Evolutionary conservation across 2,797 vertebrate species (phyloP).

Genomic region (Phrynocephalus forsythii): DNA sequence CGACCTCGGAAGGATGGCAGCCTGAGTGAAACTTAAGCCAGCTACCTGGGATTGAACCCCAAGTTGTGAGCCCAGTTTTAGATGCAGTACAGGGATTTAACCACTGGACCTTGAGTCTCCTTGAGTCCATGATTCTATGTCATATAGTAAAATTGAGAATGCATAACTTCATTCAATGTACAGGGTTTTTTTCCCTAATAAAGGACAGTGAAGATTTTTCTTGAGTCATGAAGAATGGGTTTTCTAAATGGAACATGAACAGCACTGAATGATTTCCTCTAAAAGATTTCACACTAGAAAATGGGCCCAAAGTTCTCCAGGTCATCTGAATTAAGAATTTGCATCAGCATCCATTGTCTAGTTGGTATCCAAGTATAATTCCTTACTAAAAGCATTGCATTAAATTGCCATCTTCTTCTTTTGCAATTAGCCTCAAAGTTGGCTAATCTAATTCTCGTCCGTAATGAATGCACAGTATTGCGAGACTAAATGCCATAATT

Average conservation of each 20-base stretch:
- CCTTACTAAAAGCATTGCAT: conserved; percentile 64
- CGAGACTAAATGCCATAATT: conserved; percentile 68
- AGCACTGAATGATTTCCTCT: conserved; percentile 47
- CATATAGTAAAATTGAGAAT: too few species aligned
- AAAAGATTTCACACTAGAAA: conserved; percentile 44
- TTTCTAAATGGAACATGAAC: conserved; percentile 53
- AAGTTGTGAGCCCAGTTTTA: too few species aligned
- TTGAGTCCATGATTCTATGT: too few species aligned
- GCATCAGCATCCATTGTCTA: conserved; percentile 27
- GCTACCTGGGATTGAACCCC: too few species aligned
- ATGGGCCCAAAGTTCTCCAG: conserved; percentile 50
- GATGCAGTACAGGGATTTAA: too few species aligned
- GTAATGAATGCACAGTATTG: conserved; percentile 62
- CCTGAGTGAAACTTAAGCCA: too few species aligned
- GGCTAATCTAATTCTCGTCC: conserved; percentile 68
- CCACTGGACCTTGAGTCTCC: too few species aligned
- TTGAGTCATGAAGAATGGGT: not conserved
- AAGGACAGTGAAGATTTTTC: not conserved
- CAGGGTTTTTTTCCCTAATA: too few species aligned
- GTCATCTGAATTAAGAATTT: conserved; percentile 53
- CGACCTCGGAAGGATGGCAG: too few species aligned
- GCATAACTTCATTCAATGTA: too few species aligned
- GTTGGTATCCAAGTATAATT: conserved; percentile 48
- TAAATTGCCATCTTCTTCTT: conserved; percentile 70
- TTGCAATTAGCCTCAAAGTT: conserved; percentile 70